Evolutionary conservation across 2,797 vertebrate species (phyloP).

Genomic region (Momotus momota): DNA sequence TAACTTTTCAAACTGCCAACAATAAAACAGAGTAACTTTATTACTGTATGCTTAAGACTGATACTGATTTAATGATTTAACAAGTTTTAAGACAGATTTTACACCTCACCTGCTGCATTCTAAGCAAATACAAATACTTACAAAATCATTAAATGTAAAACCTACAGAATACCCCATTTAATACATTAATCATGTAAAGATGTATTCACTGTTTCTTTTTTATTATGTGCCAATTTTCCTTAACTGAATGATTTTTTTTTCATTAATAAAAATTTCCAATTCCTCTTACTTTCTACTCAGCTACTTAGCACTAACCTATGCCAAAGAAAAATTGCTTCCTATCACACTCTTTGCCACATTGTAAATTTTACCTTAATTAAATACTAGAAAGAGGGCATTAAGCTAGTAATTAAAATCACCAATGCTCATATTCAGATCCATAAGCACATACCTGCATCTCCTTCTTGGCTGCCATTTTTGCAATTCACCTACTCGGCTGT

Average conservation of each 20-base stretch:
- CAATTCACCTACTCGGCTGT: slow-evolving; percentile 24
- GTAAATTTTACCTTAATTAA: neutral
- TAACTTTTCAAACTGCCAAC: slow-evolving; percentile 85
- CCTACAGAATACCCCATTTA: neutral
- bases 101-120: neutral
- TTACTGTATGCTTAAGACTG: neutral
- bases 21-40: neutral
- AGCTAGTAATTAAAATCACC: neutral
- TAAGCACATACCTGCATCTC: slow-evolving; percentile 74
- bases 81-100: neutral
- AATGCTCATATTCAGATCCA: neutral
- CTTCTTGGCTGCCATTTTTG: slow-evolving; percentile 72
- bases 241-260: neutral
- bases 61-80: neutral
- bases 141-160: neutral
- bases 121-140: neutral
- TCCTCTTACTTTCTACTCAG: neutral
- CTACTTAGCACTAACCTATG: neutral
- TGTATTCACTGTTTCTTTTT: neutral
- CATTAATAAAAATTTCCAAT: neutral
- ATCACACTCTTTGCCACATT: neutral
- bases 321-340: neutral
- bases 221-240: neutral
- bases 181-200: neutral
- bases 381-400: neutral